phyloP scores from a whole-genome alignment of 2,797 vertebrate species.

The Myotis daubentonii region DNA sequence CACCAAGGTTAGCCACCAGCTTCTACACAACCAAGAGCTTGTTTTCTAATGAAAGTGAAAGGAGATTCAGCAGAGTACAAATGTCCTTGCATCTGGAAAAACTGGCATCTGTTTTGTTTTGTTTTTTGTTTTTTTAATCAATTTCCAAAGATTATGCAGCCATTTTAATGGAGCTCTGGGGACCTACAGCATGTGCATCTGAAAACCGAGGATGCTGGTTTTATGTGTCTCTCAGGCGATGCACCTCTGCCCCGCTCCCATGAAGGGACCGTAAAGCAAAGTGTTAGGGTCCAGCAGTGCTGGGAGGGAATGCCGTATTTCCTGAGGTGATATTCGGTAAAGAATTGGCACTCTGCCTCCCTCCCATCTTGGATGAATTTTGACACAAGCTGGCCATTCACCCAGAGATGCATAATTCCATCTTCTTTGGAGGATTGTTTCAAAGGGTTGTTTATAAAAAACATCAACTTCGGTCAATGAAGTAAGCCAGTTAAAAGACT shows the following conservation, averaged over 20 bases:
- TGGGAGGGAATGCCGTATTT: background rate
- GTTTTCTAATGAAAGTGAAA: constrained; percentile 51
- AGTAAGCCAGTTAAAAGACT: constrained; percentile 31
- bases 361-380: constrained; percentile 38
- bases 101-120: constrained; percentile 58
- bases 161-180: constrained; percentile 44
- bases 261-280: background rate
- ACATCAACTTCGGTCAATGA: constrained; percentile 30
- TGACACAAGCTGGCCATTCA: background rate
- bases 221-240: background rate
- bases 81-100: constrained; percentile 56
- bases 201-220: background rate
- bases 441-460: constrained; percentile 62
- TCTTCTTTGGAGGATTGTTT: background rate
- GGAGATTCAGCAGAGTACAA: background rate
- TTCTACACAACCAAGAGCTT: constrained; percentile 57
- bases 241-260: background rate
- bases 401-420: background rate
- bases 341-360: background rate
- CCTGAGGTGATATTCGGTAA: background rate
- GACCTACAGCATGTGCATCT: background rate
- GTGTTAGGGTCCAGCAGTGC: background rate
- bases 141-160: constrained; percentile 47
- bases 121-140: constrained; percentile 51
- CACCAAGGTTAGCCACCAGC: constrained; percentile 5